Base-by-base conservation (phyloP, 1,140 invertebrate genomes). In the Marisa cornuarietis region DNA sequence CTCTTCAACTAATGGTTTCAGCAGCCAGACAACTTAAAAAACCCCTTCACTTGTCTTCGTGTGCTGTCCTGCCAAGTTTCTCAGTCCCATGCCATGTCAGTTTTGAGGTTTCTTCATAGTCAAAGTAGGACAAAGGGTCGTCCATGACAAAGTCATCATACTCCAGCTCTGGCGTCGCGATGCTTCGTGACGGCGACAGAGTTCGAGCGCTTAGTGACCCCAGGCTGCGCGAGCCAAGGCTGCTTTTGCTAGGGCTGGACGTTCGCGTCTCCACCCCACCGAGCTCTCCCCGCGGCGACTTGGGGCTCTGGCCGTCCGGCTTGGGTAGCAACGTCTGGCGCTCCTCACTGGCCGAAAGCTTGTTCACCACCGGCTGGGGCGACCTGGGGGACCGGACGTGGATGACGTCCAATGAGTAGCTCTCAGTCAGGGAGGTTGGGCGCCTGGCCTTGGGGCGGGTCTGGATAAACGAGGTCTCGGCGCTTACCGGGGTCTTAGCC, bases 91-190 rank as follows among this genome's bases (percentile, higher is more conserved):
- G 84, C 84, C 87, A 89, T 24, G 84, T 84, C 18, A 89, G 84
- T 73, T 86, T 86, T 26, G 85, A 83, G 9, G 84, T 85, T 63
- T 88, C 85, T 69, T 86, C 81, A 14, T 85, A 85, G 71, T 89
- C 88, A 80, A 89, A 89, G 77, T 89, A 89, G 13, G 88, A 89
- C 63, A 88, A 83, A 18, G 88, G 86, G 77, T 89, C 88, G 80
- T 89, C 88, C 80, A 88, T 87, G 13, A 89, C 84, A 80, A 87
- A 89, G 68, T 89, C 88, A 76, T 89, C 88, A 81, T 89, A 89
- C 79, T 89, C 88, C 75, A 89, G 83, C 80, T 89, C 88, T 18
- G 88, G 87, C 0, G 86, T 87, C 16, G 83, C 79, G 51, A 85
- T 83, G 81, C 88, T 88, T 14, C 87, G 83, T 20, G 86, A 79